Conservation (phyloP, 2,113 vertebrate genomes). For the Brevimyrus niger region DNA sequence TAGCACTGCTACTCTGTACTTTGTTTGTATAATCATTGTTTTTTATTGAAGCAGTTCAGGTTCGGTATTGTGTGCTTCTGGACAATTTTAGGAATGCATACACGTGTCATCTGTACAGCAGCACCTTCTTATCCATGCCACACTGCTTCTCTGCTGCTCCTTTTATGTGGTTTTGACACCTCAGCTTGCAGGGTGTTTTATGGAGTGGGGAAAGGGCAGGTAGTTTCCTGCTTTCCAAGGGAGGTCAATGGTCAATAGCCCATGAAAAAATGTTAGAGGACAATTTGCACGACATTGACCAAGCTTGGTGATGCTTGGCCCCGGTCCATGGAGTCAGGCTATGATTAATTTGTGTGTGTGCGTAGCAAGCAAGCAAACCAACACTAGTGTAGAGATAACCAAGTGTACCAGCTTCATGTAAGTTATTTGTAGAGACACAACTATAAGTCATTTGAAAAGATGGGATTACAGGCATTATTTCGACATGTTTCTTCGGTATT, state of each 20-base stretch:
- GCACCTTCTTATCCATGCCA: background rate
- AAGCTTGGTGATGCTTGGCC: background rate
- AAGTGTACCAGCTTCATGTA: background rate
- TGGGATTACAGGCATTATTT: slow-evolving; percentile 17
- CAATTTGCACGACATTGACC: background rate
- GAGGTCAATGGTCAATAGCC: background rate
- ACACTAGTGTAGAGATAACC: background rate
- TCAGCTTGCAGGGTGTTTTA: background rate
- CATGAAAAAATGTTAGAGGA: background rate
- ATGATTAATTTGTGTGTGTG: background rate
- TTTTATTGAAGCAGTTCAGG: background rate
- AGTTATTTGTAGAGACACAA: background rate
- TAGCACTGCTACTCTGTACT: background rate
- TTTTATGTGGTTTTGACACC: background rate
- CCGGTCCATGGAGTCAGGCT: too few species aligned
- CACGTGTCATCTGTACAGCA: background rate
- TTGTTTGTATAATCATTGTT: background rate
- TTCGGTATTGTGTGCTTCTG: background rate
- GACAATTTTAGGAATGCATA: background rate
- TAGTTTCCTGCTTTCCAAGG: background rate
- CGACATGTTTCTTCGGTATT: background rate
- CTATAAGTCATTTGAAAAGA: slow-evolving; percentile 13
- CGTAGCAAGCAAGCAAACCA: background rate
- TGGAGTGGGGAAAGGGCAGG: background rate
- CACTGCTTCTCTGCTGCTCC: background rate